Percentiles rank a stretch among this genome's conserved stretches.
Evolutionary conservation across 2,888 invertebrate species (phyloP).

Genomic region (Andrena marginata): DNA sequence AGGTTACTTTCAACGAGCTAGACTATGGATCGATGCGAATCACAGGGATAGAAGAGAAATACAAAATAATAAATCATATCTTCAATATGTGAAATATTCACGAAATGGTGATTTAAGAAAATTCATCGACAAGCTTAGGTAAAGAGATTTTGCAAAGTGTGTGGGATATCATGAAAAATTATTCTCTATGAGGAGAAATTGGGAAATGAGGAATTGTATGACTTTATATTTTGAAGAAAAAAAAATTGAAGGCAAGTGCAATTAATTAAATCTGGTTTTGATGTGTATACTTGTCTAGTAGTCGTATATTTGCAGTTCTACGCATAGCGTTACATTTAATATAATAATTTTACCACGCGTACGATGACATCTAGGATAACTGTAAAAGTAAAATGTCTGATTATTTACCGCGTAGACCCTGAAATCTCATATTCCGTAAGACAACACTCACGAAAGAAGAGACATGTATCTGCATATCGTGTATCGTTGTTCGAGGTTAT

Average conservation of each 20-base stretch:
- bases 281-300: neutral
- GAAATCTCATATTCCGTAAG: conserved; percentile 56
- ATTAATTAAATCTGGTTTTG: too few species aligned
- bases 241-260: neutral
- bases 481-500: conserved; percentile 49
- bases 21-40: neutral
- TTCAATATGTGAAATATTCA: too few species aligned
- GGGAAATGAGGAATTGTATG: too few species aligned
- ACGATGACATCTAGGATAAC: neutral
- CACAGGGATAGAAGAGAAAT: neutral
- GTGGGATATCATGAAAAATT: neutral
- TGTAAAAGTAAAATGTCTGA: conserved; percentile 31
- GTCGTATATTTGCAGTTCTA: neutral
- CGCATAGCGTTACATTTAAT: too few species aligned
- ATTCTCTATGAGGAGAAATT: neutral
- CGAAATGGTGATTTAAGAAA: too few species aligned
- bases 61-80: neutral
- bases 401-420: conserved; percentile 44
- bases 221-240: too few species aligned
- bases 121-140: neutral
- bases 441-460: conserved; percentile 52
- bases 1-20: neutral
- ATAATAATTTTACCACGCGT: neutral
- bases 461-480: conserved; percentile 46
- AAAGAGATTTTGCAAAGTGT: neutral